Evolutionary conservation across 2,888 invertebrate species (phyloP).

Genomic region (Homarus gammarus): DNA sequence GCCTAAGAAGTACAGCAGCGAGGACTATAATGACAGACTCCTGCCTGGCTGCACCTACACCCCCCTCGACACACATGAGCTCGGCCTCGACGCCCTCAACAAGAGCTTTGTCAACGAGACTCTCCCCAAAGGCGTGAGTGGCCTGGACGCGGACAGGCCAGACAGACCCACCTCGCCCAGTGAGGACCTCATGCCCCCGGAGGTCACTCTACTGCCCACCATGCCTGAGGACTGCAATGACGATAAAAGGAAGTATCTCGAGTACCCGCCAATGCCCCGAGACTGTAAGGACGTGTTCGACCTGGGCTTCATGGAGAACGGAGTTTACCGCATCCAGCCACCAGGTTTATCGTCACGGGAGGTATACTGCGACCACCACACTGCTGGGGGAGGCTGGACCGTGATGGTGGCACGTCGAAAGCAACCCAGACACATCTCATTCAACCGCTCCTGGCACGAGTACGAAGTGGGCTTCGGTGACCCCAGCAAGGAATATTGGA

Average conservation of each 20-base stretch:
- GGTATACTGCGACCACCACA: conserved; percentile 74
- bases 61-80: conserved; percentile 70
- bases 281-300: conserved; percentile 74
- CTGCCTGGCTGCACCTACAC: conserved; percentile 75
- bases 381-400: conserved; percentile 75
- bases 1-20: conserved; percentile 38
- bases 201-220: conserved; percentile 59
- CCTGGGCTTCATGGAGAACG: conserved; percentile 73
- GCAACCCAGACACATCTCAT: conserved; percentile 71
- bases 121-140: background rate
- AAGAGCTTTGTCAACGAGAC: conserved; percentile 46
- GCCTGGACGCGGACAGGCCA: background rate
- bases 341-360: conserved; percentile 71
- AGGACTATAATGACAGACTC: conserved; percentile 57
- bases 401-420: conserved; percentile 74
- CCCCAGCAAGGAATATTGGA: conserved; percentile 75
- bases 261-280: conserved; percentile 74
- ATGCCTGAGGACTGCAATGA: conserved; percentile 75
- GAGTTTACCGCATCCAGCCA: conserved; percentile 74
- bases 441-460: conserved; percentile 74
- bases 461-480: conserved; percentile 75
- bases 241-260: conserved; percentile 67
- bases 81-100: conserved; percentile 42
- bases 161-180: conserved; percentile 15
- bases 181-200: conserved; percentile 31